These are phyloP conservation scores for Amblyraja radiata DNA, from an alignment of 2,797 vertebrate species.

Conservation along the genomic window DNA sequence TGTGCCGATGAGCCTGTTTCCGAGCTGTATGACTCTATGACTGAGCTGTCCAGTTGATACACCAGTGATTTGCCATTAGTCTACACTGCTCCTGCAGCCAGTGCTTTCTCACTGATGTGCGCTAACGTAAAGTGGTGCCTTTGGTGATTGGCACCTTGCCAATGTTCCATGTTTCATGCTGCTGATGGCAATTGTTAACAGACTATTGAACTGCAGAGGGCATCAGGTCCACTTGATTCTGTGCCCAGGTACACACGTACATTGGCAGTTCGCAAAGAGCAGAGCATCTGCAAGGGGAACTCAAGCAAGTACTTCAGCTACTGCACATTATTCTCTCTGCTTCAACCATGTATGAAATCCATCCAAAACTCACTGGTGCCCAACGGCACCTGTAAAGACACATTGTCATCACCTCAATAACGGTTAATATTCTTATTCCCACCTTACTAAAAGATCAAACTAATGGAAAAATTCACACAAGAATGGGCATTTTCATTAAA, in stretches of 20 bases:
- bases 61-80: background rate
- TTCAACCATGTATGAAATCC: background rate
- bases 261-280: background rate
- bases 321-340: background rate
- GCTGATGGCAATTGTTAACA: background rate
- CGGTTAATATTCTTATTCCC: background rate
- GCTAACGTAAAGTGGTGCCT: background rate
- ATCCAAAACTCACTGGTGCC: background rate
- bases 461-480: background rate
- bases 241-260: background rate
- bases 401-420: background rate
- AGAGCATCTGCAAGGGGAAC: background rate
- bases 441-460: background rate
- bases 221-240: background rate
- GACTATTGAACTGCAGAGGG: background rate
- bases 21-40: too few species aligned
- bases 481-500: background rate
- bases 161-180: background rate
- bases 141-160: background rate
- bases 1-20: too few species aligned
- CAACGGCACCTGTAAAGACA: background rate
- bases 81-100: background rate
- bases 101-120: background rate
- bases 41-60: background rate
- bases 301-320: background rate